A percentile compares a stretch with the other conserved stretches of the same genome.
phyloP scores from a whole-genome alignment of 2,797 vertebrate genomes.

The Bradypus variegatus region DNA sequence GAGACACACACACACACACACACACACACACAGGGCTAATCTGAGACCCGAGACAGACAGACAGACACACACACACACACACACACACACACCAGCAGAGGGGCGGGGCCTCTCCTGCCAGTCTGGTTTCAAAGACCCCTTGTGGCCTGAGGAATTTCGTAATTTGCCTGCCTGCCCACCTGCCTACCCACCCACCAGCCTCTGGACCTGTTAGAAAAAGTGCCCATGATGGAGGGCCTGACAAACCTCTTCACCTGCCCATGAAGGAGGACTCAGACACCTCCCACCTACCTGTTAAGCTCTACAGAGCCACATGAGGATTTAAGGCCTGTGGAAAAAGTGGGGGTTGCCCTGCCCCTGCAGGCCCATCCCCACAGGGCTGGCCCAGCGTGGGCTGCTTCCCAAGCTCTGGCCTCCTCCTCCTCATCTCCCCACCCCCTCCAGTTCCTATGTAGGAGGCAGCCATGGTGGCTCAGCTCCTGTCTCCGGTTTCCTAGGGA shows the following conservation, averaged over 20 bases:
- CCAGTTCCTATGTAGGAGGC: slow-evolving; percentile 61
- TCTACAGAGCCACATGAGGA: background rate
- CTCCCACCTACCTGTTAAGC: background rate
- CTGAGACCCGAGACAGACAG: too few species aligned
- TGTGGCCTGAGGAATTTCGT: slow-evolving; percentile 16
- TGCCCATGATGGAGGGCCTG: background rate
- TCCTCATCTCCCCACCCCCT: background rate
- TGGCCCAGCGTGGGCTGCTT: background rate
- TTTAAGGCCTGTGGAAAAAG: background rate
- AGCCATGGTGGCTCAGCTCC: slow-evolving; percentile 53
- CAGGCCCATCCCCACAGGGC: background rate
- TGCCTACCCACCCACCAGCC: background rate
- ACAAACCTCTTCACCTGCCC: background rate
- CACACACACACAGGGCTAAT: background rate
- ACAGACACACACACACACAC: background rate
- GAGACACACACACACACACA: background rate
- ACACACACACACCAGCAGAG: background rate
- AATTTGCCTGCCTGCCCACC: background rate
- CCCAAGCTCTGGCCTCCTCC: slow-evolving; percentile 14
- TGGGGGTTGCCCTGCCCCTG: background rate
- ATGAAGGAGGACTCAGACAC: background rate
- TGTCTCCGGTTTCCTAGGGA: slow-evolving; percentile 69
- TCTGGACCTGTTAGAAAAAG: slow-evolving; percentile 20
- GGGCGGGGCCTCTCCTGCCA: background rate
- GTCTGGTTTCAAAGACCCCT: slow-evolving; percentile 6